Conservation (phyloP, 2,888 invertebrate species). For the Lasioglossum marginatum region DNA sequence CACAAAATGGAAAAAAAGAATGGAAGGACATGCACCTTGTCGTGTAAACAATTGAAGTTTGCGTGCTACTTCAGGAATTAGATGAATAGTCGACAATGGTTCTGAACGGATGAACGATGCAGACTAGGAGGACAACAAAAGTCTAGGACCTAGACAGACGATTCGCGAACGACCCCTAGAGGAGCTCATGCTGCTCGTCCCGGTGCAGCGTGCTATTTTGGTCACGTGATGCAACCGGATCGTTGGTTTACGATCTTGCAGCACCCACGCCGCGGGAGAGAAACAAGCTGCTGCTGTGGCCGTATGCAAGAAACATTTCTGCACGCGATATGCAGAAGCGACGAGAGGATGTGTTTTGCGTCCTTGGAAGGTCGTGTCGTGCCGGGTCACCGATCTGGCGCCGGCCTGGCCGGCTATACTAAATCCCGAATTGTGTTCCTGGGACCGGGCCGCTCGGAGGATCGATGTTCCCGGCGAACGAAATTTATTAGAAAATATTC, state of each 20-base stretch:
- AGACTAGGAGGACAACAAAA: neutral
- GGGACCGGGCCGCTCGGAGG: constrained; percentile 34
- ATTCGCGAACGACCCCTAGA: constrained; percentile 33
- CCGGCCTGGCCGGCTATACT: constrained; percentile 68
- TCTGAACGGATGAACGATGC: neutral
- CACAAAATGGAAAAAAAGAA: neutral
- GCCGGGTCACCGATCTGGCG: constrained; percentile 73
- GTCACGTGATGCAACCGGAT: constrained; percentile 76
- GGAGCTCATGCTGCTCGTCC: constrained; percentile 12
- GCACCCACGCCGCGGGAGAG: constrained; percentile 65
- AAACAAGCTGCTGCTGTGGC: constrained; percentile 45
- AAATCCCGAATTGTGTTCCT: constrained; percentile 68
- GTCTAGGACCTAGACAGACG: constrained; percentile 3
- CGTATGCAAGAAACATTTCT: constrained; percentile 48
- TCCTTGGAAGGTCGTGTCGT: constrained; percentile 78
- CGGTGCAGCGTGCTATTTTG: constrained; percentile 70
- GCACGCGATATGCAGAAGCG: constrained; percentile 60
- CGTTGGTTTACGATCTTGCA: constrained; percentile 70
- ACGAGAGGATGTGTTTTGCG: constrained; percentile 70
- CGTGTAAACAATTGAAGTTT: neutral
- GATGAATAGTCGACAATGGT: neutral
- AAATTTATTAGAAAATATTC: constrained; percentile 64
- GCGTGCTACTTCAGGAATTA: neutral
- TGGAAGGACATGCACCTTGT: neutral
- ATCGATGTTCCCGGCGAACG: constrained; percentile 47